Evolutionary conservation across 2,113 vertebrate species (phyloP).

Genomic region (Phodopus roborovskii): DNA sequence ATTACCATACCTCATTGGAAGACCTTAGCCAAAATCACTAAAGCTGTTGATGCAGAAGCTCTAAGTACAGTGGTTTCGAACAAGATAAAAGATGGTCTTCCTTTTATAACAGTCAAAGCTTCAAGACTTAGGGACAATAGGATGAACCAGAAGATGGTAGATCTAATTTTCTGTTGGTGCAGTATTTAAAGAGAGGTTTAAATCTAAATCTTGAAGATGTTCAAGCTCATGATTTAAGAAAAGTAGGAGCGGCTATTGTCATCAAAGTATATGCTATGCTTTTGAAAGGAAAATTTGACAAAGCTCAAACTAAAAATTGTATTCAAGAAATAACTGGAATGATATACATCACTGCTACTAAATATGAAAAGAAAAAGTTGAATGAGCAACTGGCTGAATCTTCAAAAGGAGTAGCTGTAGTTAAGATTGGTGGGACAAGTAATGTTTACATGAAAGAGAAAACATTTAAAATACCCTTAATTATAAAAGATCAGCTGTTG

Average conservation of each 20-base stretch:
- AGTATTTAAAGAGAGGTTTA: not conserved
- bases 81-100: conserved; percentile 82
- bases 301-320: not conserved
- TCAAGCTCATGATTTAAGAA: too few relatives aligned
- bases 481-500: not conserved
- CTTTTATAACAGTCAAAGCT: not conserved
- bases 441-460: not conserved
- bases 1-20: conserved; percentile 97
- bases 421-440: not conserved
- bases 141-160: not conserved
- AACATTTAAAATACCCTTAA: not conserved
- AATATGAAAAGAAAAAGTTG: not conserved
- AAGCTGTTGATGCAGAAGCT: conserved; percentile 97
- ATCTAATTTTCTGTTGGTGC: not conserved
- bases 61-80: conserved; percentile 96
- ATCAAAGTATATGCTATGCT: not conserved
- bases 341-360: not conserved
- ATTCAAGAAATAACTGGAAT: not conserved
- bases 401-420: not conserved
- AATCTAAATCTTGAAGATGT: not conserved
- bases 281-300: not conserved
- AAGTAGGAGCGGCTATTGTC: not conserved
- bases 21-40: conserved; percentile 96
- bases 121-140: not conserved
- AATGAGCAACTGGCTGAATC: not conserved